Evolutionary conservation across 2,888 invertebrate species (phyloP).

Genomic region (Perizoma flavofasciatum): DNA sequence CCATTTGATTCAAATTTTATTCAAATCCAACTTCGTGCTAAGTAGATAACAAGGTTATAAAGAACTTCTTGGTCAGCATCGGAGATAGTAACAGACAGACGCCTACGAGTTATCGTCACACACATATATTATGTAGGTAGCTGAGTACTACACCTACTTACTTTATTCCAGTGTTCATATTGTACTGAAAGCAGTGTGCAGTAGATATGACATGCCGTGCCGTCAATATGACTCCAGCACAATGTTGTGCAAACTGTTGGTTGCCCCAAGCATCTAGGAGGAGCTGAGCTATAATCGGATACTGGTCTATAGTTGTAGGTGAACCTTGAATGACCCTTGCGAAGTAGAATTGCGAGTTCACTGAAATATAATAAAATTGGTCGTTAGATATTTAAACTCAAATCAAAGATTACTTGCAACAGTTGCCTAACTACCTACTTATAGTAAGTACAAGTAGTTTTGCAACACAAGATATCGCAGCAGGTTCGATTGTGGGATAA

Average conservation of each 20-base stretch:
- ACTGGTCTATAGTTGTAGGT: conserved; percentile 64
- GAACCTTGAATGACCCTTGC: conserved; percentile 69
- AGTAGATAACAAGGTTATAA: no score
- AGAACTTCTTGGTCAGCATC: no score
- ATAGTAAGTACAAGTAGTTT: no score
- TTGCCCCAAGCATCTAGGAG: conserved; percentile 69
- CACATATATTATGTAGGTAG: no score
- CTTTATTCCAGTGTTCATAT: conserved; percentile 63
- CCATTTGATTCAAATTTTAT: no score
- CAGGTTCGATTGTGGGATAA: no score
- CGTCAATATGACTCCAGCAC: conserved; percentile 73
- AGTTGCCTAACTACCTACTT: no score
- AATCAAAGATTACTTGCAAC: no score
- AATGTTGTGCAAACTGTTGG: conserved; percentile 65
- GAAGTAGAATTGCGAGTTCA: conserved; percentile 41
- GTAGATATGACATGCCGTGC: conserved; percentile 70
- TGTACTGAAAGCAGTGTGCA: conserved; percentile 74
- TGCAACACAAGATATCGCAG: no score
- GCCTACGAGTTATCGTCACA: no score
- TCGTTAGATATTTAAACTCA: background rate
- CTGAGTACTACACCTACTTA: conserved; percentile 45
- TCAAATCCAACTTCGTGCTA: no score
- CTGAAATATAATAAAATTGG: conserved; percentile 40
- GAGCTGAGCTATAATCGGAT: conserved; percentile 69
- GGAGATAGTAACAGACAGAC: no score